These are phyloP conservation scores for Lucilia sericata DNA, from an alignment of 1,140 invertebrate species.

Conservation along the genomic window DNA sequence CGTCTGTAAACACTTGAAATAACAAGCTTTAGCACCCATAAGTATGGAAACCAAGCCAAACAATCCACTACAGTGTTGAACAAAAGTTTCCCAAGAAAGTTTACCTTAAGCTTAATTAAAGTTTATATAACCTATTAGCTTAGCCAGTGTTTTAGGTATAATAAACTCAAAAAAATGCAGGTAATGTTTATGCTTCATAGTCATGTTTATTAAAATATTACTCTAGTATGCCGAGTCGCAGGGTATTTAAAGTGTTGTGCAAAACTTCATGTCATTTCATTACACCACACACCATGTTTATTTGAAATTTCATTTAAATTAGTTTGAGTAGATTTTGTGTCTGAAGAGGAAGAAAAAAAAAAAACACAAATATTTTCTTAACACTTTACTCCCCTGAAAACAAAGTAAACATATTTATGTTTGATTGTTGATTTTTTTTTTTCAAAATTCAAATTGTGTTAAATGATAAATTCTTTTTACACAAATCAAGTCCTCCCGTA, in stretches of 20 bases:
- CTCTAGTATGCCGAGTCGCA: too few relatives aligned
- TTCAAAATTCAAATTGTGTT: constrained; percentile 9
- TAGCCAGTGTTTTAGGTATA: not conserved
- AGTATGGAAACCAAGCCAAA: not conserved
- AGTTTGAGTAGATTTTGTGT: not conserved
- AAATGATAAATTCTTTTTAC: constrained; percentile 40
- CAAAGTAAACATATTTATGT: constrained; percentile 9
- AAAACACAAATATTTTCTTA: constrained; percentile 33
- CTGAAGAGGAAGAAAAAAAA: not conserved
- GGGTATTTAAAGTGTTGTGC: not conserved
- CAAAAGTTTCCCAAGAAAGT: not conserved
- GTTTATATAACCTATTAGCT: not conserved
- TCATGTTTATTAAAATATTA: not conserved
- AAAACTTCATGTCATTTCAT: not conserved
- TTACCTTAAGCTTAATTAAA: not conserved
- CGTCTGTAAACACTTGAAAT: constrained; percentile 42
- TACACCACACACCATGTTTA: constrained; percentile 1
- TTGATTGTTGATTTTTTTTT: not conserved
- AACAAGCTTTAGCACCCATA: constrained; percentile 42
- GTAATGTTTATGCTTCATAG: not conserved
- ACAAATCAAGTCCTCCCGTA: constrained; percentile 3
- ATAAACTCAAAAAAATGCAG: not conserved
- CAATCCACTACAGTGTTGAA: not conserved
- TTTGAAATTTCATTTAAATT: constrained; percentile 11
- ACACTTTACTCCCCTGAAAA: constrained; percentile 14